phyloP scores from a whole-genome alignment of 2,113 vertebrate genomes.

The Nipponia nippon region DNA sequence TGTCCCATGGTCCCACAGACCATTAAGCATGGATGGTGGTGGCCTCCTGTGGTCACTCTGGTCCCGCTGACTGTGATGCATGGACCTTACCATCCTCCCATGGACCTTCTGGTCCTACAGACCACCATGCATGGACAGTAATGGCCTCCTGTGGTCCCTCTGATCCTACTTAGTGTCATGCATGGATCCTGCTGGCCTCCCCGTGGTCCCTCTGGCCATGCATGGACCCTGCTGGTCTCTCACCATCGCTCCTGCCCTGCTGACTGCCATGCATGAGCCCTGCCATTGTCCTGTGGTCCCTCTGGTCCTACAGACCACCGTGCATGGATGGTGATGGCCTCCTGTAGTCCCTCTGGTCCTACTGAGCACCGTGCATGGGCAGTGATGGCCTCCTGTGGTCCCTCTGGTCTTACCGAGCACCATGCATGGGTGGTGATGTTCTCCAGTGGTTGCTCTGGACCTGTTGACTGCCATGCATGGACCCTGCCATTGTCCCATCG shows the following conservation, averaged over 20 bases:
- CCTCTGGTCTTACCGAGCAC: neutral
- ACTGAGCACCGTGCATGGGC: neutral
- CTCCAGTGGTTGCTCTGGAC: neutral
- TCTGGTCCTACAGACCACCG: neutral
- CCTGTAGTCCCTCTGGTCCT: neutral
- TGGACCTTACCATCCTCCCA: too few relatives aligned
- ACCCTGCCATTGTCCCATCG: too few relatives aligned
- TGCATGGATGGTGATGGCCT: neutral
- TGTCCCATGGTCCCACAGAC: too few relatives aligned
- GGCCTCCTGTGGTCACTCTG: too few relatives aligned
- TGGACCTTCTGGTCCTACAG: too few relatives aligned
- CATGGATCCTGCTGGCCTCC: too few relatives aligned
- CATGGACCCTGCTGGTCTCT: neutral
- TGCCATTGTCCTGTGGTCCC: neutral
- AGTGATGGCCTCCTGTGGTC: rapidly evolving
- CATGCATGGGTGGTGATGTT: neutral
- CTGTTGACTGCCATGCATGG: neutral
- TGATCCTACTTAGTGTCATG: neutral
- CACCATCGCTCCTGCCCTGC: neutral
- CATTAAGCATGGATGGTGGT: too few relatives aligned
- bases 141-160: neutral
- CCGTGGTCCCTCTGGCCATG: neutral
- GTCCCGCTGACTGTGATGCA: too few relatives aligned
- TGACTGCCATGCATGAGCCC: neutral
- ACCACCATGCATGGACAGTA: neutral